Percentiles rank a stretch among this genome's conserved stretches.
Evolutionary conservation across 2,113 vertebrate genomes (phyloP).

Genomic region (Cranoglanis bouderius): DNA sequence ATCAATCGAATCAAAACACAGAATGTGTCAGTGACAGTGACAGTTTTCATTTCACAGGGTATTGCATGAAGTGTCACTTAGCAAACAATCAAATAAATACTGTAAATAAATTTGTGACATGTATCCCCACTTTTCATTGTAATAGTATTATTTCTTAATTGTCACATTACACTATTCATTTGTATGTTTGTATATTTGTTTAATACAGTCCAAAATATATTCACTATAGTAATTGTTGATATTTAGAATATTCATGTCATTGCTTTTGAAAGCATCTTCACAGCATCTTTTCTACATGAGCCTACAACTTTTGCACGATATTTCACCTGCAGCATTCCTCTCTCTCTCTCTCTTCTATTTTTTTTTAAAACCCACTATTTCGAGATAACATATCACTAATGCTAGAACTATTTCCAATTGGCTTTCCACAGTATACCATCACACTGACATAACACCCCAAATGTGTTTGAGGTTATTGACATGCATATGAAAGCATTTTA

Average conservation of each 20-base stretch:
- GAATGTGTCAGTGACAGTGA: background rate
- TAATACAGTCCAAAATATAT: background rate
- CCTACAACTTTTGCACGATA: background rate
- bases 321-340: background rate
- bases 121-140: background rate
- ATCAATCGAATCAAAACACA: background rate
- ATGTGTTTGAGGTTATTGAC: constrained; percentile 18
- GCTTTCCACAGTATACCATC: background rate
- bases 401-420: background rate
- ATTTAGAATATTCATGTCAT: background rate
- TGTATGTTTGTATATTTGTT: background rate
- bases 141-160: background rate
- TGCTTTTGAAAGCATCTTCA: background rate
- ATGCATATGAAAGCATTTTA: constrained; percentile 40
- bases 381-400: background rate
- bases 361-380: background rate
- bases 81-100: background rate
- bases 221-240: background rate
- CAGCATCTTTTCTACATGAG: background rate
- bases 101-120: background rate
- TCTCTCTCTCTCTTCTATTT: too few relatives aligned
- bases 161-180: background rate
- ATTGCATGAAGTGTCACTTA: background rate
- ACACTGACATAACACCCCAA: constrained; percentile 12
- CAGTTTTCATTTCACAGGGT: background rate